These are phyloP conservation scores for Copidosoma floridanum DNA, from an alignment of 1,140 invertebrate species.

Conservation along the genomic window DNA sequence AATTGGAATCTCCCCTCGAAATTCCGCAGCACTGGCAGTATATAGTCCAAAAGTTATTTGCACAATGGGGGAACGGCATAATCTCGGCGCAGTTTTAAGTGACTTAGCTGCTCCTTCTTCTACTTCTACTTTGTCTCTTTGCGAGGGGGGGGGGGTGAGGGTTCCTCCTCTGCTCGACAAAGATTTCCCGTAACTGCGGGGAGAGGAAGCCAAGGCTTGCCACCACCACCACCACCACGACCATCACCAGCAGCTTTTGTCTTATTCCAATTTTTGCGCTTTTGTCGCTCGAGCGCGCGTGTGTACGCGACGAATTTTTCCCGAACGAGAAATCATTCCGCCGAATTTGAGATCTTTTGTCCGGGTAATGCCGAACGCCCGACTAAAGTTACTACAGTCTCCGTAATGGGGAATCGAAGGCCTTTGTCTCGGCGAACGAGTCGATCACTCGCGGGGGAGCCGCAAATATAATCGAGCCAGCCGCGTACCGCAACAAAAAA, in stretches of 20 bases:
- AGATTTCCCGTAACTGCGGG: no score
- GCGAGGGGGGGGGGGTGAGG: background rate
- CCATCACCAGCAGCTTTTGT: background rate
- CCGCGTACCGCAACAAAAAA: background rate
- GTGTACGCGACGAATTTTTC: background rate
- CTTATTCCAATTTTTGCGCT: slow-evolving; percentile 3
- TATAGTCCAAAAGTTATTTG: slow-evolving; percentile 29
- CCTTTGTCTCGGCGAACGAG: background rate
- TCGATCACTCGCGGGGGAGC: no score
- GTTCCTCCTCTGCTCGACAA: background rate
- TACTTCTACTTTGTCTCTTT: background rate
- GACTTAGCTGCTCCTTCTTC: slow-evolving; percentile 15
- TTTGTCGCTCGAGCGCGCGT: background rate
- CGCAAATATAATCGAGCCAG: background rate
- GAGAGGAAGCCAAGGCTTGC: no score
- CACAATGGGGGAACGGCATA: slow-evolving; percentile 24
- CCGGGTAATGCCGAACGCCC: no score
- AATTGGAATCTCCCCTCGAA: slow-evolving; percentile 28
- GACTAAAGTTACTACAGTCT: background rate
- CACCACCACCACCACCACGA: no score
- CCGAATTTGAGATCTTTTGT: no score
- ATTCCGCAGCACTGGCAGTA: no score
- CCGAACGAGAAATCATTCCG: no score
- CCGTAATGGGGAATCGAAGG: background rate
- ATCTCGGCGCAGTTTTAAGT: slow-evolving; percentile 28